Conservation (phyloP, 1,140 invertebrate genomes). For the Heliothis subflexa region DNA sequence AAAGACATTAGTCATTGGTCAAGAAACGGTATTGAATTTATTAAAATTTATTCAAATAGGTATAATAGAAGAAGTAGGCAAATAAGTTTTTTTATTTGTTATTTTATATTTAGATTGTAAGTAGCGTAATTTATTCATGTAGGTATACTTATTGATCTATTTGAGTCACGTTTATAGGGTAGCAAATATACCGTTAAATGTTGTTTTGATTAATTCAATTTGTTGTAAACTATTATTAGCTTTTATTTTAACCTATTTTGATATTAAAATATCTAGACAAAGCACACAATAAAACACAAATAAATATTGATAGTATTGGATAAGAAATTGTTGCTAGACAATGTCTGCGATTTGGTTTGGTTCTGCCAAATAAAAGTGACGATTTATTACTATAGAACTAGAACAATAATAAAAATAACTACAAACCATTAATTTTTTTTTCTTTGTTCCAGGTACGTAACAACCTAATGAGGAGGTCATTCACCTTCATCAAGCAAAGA, state of each 20-base stretch:
- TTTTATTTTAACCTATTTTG: no score
- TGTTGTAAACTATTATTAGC: background rate
- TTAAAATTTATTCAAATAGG: background rate
- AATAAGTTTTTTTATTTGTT: background rate
- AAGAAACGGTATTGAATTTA: background rate
- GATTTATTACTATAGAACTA: background rate
- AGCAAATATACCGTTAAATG: background rate
- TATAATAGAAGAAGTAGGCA: background rate
- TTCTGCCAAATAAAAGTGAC: no score
- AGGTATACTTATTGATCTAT: no score
- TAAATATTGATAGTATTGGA: no score
- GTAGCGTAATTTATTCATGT: background rate
- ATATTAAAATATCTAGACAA: no score
- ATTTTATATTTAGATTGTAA: background rate
- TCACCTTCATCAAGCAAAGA: constrained; percentile 17
- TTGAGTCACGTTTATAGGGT: no score
- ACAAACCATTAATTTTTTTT: background rate
- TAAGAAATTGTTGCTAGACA: no score
- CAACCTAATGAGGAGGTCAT: background rate
- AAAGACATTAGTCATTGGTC: background rate
- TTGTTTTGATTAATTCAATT: background rate
- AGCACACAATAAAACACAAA: no score
- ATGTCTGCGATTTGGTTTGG: no score
- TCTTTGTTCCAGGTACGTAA: constrained; percentile 16
- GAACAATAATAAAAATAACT: background rate